These are phyloP conservation scores for Orussus abietinus DNA, from an alignment of 1,140 invertebrate species.

Conservation along the genomic window DNA sequence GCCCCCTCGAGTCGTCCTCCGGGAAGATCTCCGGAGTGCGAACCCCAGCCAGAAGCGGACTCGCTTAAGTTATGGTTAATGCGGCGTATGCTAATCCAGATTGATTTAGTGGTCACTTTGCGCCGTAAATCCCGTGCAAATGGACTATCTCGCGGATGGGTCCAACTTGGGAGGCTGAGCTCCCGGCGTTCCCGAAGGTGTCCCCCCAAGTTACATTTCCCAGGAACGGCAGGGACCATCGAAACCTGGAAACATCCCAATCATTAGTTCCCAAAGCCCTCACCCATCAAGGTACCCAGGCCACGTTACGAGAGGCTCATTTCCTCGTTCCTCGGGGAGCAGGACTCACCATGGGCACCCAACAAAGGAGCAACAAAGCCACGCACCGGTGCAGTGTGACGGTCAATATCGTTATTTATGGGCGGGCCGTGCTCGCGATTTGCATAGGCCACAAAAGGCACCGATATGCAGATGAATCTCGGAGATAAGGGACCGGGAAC, in stretches of 20 bases:
- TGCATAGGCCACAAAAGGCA: conserved; percentile 45
- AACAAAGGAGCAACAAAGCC: no score
- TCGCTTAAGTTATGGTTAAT: conserved; percentile 43
- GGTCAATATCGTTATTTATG: conserved; percentile 45
- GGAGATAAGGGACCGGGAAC: conserved; percentile 29
- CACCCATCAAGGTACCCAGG: no score
- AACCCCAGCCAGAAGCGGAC: conserved; percentile 19
- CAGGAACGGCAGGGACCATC: no score
- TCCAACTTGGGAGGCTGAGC: no score
- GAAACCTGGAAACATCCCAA: no score
- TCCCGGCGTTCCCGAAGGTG: no score
- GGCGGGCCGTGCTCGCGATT: conserved; percentile 35
- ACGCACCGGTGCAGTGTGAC: conserved; percentile 9
- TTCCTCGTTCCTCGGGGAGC: no score
- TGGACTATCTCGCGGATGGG: conserved; percentile 25
- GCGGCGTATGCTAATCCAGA: conserved; percentile 44
- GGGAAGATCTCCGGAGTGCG: conserved; percentile 10
- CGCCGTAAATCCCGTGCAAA: conserved; percentile 36
- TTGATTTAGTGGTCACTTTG: conserved; percentile 40
- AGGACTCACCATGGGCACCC: no score
- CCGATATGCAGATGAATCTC: conserved; percentile 40
- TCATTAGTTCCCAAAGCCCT: no score
- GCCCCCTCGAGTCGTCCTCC: neutral
- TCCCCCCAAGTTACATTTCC: no score
- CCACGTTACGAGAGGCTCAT: no score